phyloP scores from a whole-genome alignment of 2,113 vertebrate species.

The Telmatochromis bifrenatus region DNA sequence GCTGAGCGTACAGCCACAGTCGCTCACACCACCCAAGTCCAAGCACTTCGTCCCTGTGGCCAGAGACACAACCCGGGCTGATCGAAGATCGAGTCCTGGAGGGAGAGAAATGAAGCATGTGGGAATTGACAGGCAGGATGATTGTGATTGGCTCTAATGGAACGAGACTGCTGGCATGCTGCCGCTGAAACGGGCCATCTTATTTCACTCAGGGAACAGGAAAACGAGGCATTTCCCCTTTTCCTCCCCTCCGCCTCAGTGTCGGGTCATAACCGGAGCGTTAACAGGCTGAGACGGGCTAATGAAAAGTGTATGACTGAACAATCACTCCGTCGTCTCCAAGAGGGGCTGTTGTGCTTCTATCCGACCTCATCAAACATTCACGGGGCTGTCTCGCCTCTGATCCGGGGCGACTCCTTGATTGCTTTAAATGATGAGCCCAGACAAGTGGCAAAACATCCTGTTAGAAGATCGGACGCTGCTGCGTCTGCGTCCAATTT shows the following conservation, averaged over 20 bases:
- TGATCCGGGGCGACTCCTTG: background rate
- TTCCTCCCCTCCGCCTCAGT: background rate
- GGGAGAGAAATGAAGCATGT: background rate
- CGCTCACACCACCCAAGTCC: constrained; percentile 73
- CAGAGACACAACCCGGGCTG: constrained; percentile 85
- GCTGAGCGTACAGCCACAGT: constrained; percentile 74
- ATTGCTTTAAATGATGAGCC: background rate
- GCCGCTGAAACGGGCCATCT: background rate
- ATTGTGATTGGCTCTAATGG: background rate
- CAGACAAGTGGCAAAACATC: background rate
- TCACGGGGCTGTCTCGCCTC: background rate
- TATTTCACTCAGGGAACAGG: background rate
- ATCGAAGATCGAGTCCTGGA: constrained; percentile 80
- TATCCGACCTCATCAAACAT: background rate
- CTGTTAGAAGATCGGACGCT: background rate
- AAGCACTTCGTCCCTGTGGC: constrained; percentile 90
- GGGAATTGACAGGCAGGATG: background rate
- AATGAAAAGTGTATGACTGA: background rate
- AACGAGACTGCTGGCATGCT: background rate
- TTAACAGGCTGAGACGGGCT: background rate
- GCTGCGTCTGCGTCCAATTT: rapidly evolving
- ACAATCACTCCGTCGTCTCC: background rate
- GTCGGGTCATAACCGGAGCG: background rate
- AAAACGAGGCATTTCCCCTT: background rate
- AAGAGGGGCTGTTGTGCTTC: background rate